Evolutionary conservation across 1,140 invertebrate species (phyloP), one percentile per base, ranked within the genome.

Genomic region (Tachypleus tridentatus): DNA sequence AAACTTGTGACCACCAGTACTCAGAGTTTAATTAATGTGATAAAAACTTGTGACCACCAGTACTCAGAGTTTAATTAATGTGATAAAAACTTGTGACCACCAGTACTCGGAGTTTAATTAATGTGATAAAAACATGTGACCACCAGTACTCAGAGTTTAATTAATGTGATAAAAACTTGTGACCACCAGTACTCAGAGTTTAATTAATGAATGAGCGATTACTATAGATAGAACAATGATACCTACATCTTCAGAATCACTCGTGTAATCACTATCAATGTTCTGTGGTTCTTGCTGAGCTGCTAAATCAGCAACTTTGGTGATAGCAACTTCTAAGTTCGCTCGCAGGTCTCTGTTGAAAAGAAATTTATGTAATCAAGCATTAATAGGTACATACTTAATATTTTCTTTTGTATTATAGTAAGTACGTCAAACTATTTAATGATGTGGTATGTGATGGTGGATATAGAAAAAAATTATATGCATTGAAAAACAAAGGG

Each of bases 271-370:
- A 64, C 80, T 70, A 74, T 83, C 79, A 51, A 70, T 74, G 73
- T 77, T 75, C 56, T 74, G 77, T 63, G 80, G 78, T 57, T 82
- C 81, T 52, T 72, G 70, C 63, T 73, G 69, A 51, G 63, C 54
- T 47, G 65, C 65, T 51, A 70, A 58, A 52, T 73, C 69, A 53
- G 69, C 58, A 62, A 96, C 86, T 65, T 86, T 82, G 71, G 86
- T 84, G 47, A 98, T 86, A 3, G 92, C 88, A 71, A 99, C 81
- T 77, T 99, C 95, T 47, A 99, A 76, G 70, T 88, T 85, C 3
- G 96, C 96, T 72, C 96, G 79, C 9, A 98, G 77, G 77, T 98
- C 96, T 0, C 89, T 87, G 76, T 72, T 29, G 11, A 67, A 29
- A 10, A 8, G 10, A 67, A 7, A 66, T 47, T 9, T 5, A 8